Conservation (phyloP, 2,888 invertebrate genomes). For the Pterostichus madidus region DNA sequence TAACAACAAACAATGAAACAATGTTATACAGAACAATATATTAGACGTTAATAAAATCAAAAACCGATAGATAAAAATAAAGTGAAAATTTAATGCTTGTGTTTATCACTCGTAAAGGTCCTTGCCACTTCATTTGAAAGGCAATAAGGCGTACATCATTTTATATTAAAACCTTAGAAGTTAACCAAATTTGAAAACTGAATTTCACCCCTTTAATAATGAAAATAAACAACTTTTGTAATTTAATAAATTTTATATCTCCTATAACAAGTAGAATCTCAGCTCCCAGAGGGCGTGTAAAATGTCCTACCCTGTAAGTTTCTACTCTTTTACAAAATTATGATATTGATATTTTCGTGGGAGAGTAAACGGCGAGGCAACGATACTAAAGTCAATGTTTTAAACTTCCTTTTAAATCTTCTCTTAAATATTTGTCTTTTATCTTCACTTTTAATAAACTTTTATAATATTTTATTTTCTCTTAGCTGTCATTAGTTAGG, state of each 20-base stretch:
- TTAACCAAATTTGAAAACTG: background rate
- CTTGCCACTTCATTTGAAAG: too few relatives aligned
- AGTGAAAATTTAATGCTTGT: too few relatives aligned
- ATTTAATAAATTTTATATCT: conserved; percentile 36
- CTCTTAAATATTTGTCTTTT: conserved; percentile 12
- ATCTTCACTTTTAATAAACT: background rate
- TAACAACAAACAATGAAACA: too few relatives aligned
- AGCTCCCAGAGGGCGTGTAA: background rate
- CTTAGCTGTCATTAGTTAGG: background rate
- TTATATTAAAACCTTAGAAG: background rate
- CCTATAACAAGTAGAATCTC: background rate
- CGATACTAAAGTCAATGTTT: too few relatives aligned
- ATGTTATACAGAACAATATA: too few relatives aligned
- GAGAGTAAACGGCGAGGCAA: background rate
- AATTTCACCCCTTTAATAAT: conserved; percentile 10
- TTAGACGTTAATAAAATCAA: too few relatives aligned
- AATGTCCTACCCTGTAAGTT: conserved; percentile 15
- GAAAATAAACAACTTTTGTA: conserved; percentile 24
- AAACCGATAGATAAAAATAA: too few relatives aligned
- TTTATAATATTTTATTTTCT: background rate
- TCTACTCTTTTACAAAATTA: conserved; percentile 15
- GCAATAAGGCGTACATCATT: too few relatives aligned
- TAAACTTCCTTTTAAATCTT: background rate
- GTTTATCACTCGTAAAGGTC: too few relatives aligned
- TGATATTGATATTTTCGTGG: conserved; percentile 30